Evolutionary conservation across 2,113 vertebrate species (phyloP).

Genomic region (Hypocryptadius cinnamomeus): DNA sequence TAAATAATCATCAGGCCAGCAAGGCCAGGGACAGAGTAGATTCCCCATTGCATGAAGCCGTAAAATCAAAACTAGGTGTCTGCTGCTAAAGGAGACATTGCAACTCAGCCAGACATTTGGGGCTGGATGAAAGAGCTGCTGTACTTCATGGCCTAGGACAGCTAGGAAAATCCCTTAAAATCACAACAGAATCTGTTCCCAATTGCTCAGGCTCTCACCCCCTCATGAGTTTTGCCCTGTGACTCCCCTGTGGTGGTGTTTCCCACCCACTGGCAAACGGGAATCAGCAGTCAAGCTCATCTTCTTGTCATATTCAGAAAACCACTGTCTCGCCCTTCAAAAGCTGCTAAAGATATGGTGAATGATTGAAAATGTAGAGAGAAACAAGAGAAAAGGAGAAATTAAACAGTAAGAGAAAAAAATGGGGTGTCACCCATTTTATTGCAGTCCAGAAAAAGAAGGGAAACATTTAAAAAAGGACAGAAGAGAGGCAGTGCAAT

Average conservation of each 20-base stretch:
- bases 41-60: neutral
- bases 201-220: neutral
- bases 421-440: constrained; percentile 52
- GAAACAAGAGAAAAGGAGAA: constrained; percentile 15
- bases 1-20: neutral
- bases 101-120: neutral
- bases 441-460: constrained; percentile 30
- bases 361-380: neutral
- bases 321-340: neutral
- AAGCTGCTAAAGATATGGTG: neutral
- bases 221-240: neutral
- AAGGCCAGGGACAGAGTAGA: neutral
- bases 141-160: neutral
- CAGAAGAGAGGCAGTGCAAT: constrained; percentile 4
- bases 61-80: neutral
- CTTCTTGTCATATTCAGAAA: neutral
- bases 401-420: constrained; percentile 19
- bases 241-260: neutral
- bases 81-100: neutral
- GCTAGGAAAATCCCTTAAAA: neutral
- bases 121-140: neutral
- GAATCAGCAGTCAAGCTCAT: neutral
- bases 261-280: neutral
- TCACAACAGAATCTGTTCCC: neutral
- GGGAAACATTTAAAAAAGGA: constrained; percentile 13